Evolutionary conservation across 1,140 invertebrate species (phyloP).

Genomic region (Drosophila paulistorum): DNA sequence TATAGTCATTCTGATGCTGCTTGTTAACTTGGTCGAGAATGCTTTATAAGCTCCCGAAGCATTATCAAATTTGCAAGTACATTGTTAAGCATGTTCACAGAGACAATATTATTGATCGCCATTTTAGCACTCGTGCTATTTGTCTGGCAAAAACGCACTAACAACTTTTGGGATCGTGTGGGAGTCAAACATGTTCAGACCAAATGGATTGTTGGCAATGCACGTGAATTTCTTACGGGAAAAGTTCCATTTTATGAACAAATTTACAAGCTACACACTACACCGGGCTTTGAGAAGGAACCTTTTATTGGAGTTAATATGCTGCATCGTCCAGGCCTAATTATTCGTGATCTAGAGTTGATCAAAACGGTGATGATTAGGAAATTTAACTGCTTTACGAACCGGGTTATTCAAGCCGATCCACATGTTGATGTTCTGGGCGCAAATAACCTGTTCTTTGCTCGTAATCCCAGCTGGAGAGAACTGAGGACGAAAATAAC

Average conservation of each 20-base stretch:
- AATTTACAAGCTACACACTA: constrained; percentile 47
- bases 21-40: background rate
- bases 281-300: constrained; percentile 53
- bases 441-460: constrained; percentile 66
- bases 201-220: constrained; percentile 72
- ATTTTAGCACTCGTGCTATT: constrained; percentile 47
- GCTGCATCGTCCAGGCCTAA: constrained; percentile 80
- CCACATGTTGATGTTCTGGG: constrained; percentile 58
- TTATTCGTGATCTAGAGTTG: constrained; percentile 84
- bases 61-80: background rate
- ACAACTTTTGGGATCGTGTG: constrained; percentile 79
- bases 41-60: background rate
- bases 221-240: constrained; percentile 42
- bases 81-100: constrained; percentile 38
- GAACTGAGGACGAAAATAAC: constrained; percentile 84
- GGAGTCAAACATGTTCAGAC: constrained; percentile 81
- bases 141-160: constrained; percentile 49
- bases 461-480: constrained; percentile 83
- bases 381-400: constrained; percentile 82
- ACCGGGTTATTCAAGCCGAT: constrained; percentile 60
- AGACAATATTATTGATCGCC: constrained; percentile 47
- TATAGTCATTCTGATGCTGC: background rate
- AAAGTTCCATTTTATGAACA: constrained; percentile 41
- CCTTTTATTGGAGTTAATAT: constrained; percentile 81
- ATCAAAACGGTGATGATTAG: constrained; percentile 84